These are phyloP conservation scores for Rotaria socialis DNA, from an alignment of 2,888 invertebrate genomes.

Conservation along the genomic window DNA sequence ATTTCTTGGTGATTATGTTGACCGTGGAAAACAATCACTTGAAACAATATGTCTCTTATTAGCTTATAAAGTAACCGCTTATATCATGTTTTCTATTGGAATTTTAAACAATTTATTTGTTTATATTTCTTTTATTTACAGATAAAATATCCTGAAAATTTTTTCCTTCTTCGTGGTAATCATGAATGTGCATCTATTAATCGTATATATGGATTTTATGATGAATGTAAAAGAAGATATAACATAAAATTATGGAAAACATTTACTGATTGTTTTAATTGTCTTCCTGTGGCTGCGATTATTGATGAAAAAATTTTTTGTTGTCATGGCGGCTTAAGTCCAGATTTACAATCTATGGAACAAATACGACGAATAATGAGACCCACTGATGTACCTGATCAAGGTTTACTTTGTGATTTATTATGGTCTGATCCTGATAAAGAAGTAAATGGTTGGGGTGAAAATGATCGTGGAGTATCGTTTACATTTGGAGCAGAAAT, in stretches of 20 bases:
- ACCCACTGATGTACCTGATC: conserved; percentile 65
- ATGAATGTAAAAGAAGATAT: conserved; percentile 81
- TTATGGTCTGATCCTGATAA: conserved; percentile 66
- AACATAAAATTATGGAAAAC: conserved; percentile 99
- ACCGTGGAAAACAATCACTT: conserved; percentile 89
- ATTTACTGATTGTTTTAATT: conserved; percentile 98
- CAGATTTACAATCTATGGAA: conserved; percentile 77
- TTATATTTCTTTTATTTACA: background rate
- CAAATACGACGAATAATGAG: conserved; percentile 65
- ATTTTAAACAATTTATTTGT: background rate
- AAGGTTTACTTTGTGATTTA: conserved; percentile 63
- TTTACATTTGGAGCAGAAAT: conserved; percentile 99
- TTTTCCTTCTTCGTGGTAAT: conserved; percentile 62
- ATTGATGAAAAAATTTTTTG: conserved; percentile 78
- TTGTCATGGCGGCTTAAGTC: conserved; percentile 74
- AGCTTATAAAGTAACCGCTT: conserved; percentile 60
- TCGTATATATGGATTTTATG: conserved; percentile 80
- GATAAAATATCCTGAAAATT: conserved; percentile 94
- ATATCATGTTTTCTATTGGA: background rate
- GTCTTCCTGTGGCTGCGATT: conserved; percentile 95
- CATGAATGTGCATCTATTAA: conserved; percentile 66
- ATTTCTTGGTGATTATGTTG: conserved; percentile 95
- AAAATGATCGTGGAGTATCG: conserved; percentile 97
- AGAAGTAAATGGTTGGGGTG: conserved; percentile 94
- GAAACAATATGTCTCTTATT: conserved; percentile 89